Evolutionary conservation across 1,140 invertebrate genomes (phyloP).

Genomic region (Scaptomyza pallida): DNA sequence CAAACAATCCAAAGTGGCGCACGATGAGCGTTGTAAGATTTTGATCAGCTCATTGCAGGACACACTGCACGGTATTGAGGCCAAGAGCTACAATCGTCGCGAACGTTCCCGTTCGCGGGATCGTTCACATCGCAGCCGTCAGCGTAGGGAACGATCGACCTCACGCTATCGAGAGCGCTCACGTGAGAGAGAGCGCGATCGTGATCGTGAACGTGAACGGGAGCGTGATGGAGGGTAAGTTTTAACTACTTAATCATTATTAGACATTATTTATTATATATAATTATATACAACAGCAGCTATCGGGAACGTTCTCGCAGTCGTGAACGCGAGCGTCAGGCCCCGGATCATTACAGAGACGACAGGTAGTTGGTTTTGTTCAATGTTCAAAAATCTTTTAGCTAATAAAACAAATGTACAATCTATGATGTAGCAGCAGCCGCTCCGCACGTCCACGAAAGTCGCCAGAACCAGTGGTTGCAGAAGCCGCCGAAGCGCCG

Average conservation of each 20-base stretch:
- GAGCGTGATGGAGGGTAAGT: conserved; percentile 86
- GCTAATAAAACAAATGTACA: conserved; percentile 4
- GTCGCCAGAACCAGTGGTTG: conserved; percentile 85
- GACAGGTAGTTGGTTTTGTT: conserved; percentile 86
- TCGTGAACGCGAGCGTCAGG: conserved; percentile 86
- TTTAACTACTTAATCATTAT: neutral
- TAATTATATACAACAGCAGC: conserved; percentile 43
- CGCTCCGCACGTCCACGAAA: conserved; percentile 87
- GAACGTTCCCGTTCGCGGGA: conserved; percentile 90
- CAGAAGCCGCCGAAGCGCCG: conserved; percentile 85
- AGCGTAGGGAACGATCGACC: conserved; percentile 91
- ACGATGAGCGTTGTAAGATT: conserved; percentile 99
- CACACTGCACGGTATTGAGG: conserved; percentile 91
- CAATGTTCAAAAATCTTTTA: neutral
- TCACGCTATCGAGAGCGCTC: conserved; percentile 90
- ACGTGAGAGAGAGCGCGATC: conserved; percentile 88
- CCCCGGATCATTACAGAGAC: conserved; percentile 88
- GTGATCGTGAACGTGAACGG: conserved; percentile 88
- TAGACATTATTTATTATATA: neutral
- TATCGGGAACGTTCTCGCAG: conserved; percentile 86
- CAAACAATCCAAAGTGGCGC: conserved; percentile 98
- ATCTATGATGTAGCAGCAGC: conserved; percentile 82
- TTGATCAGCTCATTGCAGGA: conserved; percentile 98
- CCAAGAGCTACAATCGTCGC: conserved; percentile 82
- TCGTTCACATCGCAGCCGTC: conserved; percentile 88